A percentile compares a stretch with the other conserved stretches of the same genome.
These are phyloP conservation scores for Drepanosiphum platanoidis DNA, from an alignment of 2,888 invertebrate genomes.

Conservation along the genomic window DNA sequence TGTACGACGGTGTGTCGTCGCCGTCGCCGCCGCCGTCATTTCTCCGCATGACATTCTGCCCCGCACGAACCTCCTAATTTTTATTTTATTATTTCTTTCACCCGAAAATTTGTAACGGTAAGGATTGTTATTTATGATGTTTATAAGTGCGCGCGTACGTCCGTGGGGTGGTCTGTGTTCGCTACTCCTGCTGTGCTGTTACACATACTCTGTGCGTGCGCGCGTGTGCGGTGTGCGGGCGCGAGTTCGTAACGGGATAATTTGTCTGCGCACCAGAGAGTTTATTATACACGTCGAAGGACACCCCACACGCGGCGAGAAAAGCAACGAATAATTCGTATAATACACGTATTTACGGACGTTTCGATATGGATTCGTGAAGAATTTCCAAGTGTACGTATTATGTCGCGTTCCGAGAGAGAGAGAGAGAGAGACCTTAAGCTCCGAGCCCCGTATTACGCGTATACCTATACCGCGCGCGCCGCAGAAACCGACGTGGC, in stretches of 20 bases:
- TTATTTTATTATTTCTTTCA: background rate
- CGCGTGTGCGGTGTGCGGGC: background rate
- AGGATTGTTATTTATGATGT: background rate
- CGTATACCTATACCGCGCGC: no score
- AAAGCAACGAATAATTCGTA: background rate
- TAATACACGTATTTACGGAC: background rate
- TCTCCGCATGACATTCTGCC: background rate
- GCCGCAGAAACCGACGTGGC: no score
- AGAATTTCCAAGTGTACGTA: constrained; percentile 18
- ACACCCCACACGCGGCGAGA: background rate
- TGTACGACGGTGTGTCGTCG: no score
- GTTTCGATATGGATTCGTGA: background rate
- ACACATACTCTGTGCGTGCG: background rate
- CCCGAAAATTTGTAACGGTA: constrained; percentile 34
- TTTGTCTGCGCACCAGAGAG: constrained; percentile 21
- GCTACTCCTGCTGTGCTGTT: constrained; percentile 51
- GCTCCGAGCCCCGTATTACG: constrained; percentile 13
- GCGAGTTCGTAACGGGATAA: constrained; percentile 48
- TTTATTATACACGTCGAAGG: constrained; percentile 2
- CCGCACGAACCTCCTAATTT: constrained; percentile 20
- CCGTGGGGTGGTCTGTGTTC: background rate
- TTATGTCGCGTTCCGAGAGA: no score
- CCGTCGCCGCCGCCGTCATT: no score
- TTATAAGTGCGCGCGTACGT: background rate
- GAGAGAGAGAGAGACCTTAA: no score